Conservation (phyloP, 2,888 invertebrate species). For the Cancer borealis region DNA sequence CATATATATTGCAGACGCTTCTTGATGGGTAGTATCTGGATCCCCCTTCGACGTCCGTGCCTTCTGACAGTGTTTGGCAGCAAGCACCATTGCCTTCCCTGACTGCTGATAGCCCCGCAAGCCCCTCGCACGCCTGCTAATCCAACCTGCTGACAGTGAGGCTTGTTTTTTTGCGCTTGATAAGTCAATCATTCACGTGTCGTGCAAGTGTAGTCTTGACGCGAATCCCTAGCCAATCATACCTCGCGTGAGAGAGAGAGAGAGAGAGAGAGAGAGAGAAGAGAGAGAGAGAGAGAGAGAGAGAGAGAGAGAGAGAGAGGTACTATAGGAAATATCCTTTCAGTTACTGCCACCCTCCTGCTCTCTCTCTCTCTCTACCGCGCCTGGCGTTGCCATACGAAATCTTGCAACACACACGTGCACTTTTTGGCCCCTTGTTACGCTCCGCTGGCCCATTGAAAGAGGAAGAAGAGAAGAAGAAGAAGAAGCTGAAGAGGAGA, state of each 20-base stretch:
- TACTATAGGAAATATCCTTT: neutral
- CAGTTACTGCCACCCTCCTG: neutral
- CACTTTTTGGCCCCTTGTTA: neutral
- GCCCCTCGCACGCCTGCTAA: constrained; percentile 4
- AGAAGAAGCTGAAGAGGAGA: neutral
- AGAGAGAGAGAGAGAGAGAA: constrained; percentile 23
- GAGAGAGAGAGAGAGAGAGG: constrained; percentile 24
- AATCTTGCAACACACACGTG: neutral
- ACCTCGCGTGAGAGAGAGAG: constrained; percentile 22
- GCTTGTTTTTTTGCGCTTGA: constrained; percentile 23
- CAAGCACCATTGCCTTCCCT: neutral
- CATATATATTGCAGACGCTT: neutral
- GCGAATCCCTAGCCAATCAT: neutral
- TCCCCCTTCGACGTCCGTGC: neutral
- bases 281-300: neutral
- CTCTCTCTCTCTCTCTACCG: neutral
- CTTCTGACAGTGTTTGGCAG: neutral
- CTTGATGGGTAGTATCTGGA: neutral
- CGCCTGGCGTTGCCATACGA: neutral
- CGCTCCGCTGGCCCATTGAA: neutral
- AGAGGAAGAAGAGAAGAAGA: neutral
- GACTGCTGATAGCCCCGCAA: constrained; percentile 6
- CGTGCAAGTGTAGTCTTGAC: neutral
- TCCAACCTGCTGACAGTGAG: neutral
- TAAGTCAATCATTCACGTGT: constrained; percentile 15